Conservation (phyloP, 1,140 invertebrate genomes). For the Tetraneura akinire region DNA sequence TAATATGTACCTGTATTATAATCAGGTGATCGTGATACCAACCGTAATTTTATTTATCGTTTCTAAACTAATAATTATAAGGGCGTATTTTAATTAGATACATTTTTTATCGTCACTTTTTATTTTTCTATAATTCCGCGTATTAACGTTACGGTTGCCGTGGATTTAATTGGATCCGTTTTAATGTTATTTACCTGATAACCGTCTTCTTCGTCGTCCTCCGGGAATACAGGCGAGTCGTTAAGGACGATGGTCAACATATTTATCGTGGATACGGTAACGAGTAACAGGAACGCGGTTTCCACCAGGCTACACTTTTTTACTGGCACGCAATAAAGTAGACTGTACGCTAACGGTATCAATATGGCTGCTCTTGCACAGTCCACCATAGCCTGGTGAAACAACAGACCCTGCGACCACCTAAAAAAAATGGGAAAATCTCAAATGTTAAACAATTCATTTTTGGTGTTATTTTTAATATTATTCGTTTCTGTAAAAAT, state of each 20-base stretch:
- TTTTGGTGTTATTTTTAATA: no score
- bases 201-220: constrained; percentile 53
- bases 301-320: constrained; percentile 83
- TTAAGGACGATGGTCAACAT: constrained; percentile 87
- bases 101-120: no score
- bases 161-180: background rate
- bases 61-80: no score
- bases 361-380: constrained; percentile 79
- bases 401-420: constrained; percentile 84
- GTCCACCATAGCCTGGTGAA: constrained; percentile 84
- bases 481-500: no score
- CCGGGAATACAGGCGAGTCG: constrained; percentile 84
- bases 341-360: constrained; percentile 77
- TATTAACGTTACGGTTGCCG: no score
- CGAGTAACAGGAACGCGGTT: constrained; percentile 83
- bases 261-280: constrained; percentile 87
- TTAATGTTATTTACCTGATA: constrained; percentile 20
- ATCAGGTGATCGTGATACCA: no score
- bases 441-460: constrained; percentile 64
- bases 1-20: no score
- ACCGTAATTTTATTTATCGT: no score
- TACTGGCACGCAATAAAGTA: constrained; percentile 80
- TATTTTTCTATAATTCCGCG: no score
- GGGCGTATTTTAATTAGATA: no score
- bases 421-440: constrained; percentile 62